Evolutionary conservation across 2,113 vertebrate species (phyloP).

Genomic region (Kobus ellipsiprymnus): DNA sequence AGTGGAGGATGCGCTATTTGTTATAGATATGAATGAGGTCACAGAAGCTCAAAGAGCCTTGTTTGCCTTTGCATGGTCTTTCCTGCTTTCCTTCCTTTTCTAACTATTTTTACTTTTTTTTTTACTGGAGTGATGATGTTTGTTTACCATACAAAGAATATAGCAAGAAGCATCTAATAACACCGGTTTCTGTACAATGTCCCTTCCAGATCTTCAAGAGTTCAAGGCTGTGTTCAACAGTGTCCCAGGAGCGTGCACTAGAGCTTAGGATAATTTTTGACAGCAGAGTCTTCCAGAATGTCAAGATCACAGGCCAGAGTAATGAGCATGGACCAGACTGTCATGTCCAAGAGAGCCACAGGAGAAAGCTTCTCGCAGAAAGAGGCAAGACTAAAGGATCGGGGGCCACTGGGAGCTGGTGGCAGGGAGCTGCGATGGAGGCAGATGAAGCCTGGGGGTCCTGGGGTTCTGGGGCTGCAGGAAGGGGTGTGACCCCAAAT

Average conservation of each 20-base stretch:
- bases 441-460: not conserved
- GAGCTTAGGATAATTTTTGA: not conserved
- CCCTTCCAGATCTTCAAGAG: not conserved
- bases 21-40: not conserved
- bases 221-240: not conserved
- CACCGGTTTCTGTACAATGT: not conserved
- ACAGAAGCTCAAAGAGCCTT: not conserved
- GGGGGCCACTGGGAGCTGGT: not conserved
- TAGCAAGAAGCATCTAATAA: not conserved
- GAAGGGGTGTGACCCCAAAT: not conserved
- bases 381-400: not conserved
- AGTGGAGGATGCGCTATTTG: not conserved
- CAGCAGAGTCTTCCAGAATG: not conserved
- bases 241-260: not conserved
- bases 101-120: not conserved
- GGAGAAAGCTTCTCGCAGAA: not conserved
- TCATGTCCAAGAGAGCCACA: not conserved
- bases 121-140: not conserved
- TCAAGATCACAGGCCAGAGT: not conserved
- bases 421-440: not conserved
- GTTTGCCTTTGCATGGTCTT: not conserved
- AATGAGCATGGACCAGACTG: not conserved
- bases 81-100: not conserved
- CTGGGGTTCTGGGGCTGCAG: not conserved
- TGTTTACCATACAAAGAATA: not conserved